phyloP scores from a whole-genome alignment of 2,888 invertebrate genomes.

The Agrotis exclamationis region DNA sequence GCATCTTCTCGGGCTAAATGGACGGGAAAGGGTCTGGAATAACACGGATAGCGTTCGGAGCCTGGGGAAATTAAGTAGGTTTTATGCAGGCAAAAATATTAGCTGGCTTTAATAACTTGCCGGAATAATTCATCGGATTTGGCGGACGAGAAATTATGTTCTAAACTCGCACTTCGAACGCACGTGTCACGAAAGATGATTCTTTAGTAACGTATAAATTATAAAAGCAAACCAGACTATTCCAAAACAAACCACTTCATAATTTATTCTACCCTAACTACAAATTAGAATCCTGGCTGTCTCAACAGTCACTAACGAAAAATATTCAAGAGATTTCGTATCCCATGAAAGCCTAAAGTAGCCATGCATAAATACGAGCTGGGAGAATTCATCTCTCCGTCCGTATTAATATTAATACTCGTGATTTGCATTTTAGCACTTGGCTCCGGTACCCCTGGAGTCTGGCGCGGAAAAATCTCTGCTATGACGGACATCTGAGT shows the following conservation, averaged over 20 bases:
- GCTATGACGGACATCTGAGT: slow-evolving; percentile 86
- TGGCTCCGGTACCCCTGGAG: slow-evolving; percentile 68
- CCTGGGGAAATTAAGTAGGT: slow-evolving; percentile 57
- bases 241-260: slow-evolving; percentile 13
- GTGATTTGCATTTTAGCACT: slow-evolving; percentile 86
- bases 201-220: background rate
- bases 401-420: slow-evolving; percentile 84
- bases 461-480: slow-evolving; percentile 80
- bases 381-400: slow-evolving; percentile 71
- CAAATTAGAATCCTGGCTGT: slow-evolving; percentile 56
- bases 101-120: slow-evolving; percentile 32
- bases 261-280: slow-evolving; percentile 55
- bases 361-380: slow-evolving; percentile 72
- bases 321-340: slow-evolving; percentile 65
- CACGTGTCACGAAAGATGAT: background rate
- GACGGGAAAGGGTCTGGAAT: slow-evolving; percentile 77
- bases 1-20: slow-evolving; percentile 84
- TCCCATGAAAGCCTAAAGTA: slow-evolving; percentile 68
- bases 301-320: slow-evolving; percentile 60
- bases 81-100: slow-evolving; percentile 50
- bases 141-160: background rate
- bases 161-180: background rate
- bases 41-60: slow-evolving; percentile 64
- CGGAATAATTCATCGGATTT: slow-evolving; percentile 26
- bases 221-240: background rate